Conservation (phyloP, 1,140 invertebrate genomes). For the Conopomorpha cramerella region DNA sequence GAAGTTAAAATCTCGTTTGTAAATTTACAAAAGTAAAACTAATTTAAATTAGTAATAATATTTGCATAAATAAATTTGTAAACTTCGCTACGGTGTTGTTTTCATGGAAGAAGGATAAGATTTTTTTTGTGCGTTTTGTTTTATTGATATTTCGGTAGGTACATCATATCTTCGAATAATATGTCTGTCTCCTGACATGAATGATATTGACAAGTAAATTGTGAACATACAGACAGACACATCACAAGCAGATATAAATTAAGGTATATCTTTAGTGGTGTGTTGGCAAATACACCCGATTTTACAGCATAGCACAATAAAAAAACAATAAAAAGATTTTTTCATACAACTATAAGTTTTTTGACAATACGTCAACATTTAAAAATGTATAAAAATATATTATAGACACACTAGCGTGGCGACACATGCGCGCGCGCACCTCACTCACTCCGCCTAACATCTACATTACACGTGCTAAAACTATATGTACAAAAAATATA, state of each 20-base stretch:
- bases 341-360: conserved; percentile 27
- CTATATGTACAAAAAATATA: conserved; percentile 49
- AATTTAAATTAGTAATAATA: conserved; percentile 2
- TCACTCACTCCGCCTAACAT: conserved; percentile 19
- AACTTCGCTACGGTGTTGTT: too few species aligned
- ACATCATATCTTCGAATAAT: background rate
- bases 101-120: too few species aligned
- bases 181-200: background rate
- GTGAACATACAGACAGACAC: too few species aligned
- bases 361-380: conserved; percentile 44
- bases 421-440: conserved; percentile 15
- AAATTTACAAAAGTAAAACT: background rate
- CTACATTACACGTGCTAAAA: conserved; percentile 11
- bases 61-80: background rate
- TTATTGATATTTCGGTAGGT: background rate
- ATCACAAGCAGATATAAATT: too few species aligned
- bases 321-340: conserved; percentile 3
- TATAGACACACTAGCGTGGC: conserved; percentile 16
- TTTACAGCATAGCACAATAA: too few species aligned
- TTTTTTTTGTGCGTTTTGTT: background rate
- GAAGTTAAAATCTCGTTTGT: conserved; percentile 1
- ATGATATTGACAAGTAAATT: too few species aligned
- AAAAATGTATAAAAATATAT: conserved; percentile 43
- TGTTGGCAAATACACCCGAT: too few species aligned
- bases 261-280: too few species aligned